Evolutionary conservation across 2,888 invertebrate species (phyloP), one percentile per base, ranked within the genome.

Genomic region (Lasioglossum oenotherae): DNA sequence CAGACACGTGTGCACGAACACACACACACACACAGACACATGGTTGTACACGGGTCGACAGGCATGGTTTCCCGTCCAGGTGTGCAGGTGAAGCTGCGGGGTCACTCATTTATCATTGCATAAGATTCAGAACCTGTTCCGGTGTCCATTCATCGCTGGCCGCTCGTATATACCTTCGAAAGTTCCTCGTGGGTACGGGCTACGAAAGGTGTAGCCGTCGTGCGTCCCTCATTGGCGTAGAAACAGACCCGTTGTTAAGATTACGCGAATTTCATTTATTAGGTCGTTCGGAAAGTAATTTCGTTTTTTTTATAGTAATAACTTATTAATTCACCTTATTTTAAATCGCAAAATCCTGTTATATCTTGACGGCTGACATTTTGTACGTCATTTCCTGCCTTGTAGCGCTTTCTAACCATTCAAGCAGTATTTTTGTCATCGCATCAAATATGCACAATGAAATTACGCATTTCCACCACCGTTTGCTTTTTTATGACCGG

Each of bases 71-170:
- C 46, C 78, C 79, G 80, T 74, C 89, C 90, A 90, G 89, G 89
- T 90, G 90, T 90, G 90, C 92, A 86, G 88, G 85, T 87, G 88
- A 89, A 83, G 90, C 91, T 90, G 89, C 84, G 81, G 88, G 91
- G 88, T 92, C 90, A 88, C 90, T 92, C 92, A 92, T 94, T 93
- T 93, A 93, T 94, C 93, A 93, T 94, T 94, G 92, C 94, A 93
- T 94, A 94, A 94, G 93, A 93, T 93, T 93, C 93, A 93, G 92
- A 94, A 94, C 94, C 93, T 94, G 94, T 94, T 94, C 93, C 92
- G 93, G 92, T 74, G 74, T 93, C 92, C 94, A 94, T 93, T 94
- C 93, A 93, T 94, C 86, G 90, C 88, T 77, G 90, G 53, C 64
- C 53, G 86, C 81, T 86, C 86, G 89, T 90, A 85, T 89, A 82